These are phyloP conservation scores for Poecilia velifera DNA, from an alignment of 2,797 vertebrate species.

Conservation along the genomic window DNA sequence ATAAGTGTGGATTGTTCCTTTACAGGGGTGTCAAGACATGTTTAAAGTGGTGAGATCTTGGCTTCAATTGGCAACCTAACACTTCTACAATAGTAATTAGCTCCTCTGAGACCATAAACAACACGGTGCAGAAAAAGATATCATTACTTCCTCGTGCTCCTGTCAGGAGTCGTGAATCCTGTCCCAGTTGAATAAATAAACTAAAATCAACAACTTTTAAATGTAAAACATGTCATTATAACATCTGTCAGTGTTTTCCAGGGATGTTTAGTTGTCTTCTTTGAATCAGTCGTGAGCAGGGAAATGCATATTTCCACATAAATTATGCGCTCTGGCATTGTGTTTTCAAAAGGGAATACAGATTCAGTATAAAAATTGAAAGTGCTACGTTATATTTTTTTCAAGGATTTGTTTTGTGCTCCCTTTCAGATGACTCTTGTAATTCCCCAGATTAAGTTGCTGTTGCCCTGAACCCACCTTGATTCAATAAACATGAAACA, in stretches of 20 bases:
- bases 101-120: conserved; percentile 74
- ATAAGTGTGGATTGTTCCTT: conserved; percentile 37
- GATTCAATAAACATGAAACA: conserved; percentile 63
- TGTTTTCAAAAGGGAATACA: conserved; percentile 35
- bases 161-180: conserved; percentile 61
- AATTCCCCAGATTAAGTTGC: conserved; percentile 61
- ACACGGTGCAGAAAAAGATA: conserved; percentile 57
- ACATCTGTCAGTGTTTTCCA: conserved; percentile 34
- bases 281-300: conserved; percentile 11
- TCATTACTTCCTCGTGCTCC: conserved; percentile 64
- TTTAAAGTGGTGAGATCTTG: conserved; percentile 40
- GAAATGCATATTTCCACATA: conserved; percentile 25
- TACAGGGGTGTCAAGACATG: conserved; percentile 42
- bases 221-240: conserved; percentile 62
- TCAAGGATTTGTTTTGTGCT: conserved; percentile 30
- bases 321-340: conserved; percentile 8
- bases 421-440: conserved; percentile 30
- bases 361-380: conserved; percentile 43
- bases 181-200: conserved; percentile 54
- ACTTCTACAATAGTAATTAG: conserved; percentile 78
- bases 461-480: conserved; percentile 37
- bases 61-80: conserved; percentile 65
- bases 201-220: conserved; percentile 54
- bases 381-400: conserved; percentile 51
- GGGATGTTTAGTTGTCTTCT: conserved; percentile 16